phyloP scores from a whole-genome alignment of 2,888 invertebrate genomes.

The Cremastinae sp. region DNA sequence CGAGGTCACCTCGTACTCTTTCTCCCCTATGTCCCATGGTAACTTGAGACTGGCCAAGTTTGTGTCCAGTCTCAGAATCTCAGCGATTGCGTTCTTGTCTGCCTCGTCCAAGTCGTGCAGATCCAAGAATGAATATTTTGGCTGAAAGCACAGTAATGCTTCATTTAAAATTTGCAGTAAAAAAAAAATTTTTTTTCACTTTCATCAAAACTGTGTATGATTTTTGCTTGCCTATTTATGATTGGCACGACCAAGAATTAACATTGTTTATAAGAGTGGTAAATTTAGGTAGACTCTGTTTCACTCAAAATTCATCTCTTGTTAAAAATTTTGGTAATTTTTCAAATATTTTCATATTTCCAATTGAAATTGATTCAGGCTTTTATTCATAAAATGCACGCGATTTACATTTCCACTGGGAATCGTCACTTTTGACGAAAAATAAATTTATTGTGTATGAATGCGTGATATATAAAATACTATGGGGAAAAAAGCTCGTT shows the following conservation, averaged over 20 bases:
- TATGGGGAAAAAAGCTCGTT: not conserved
- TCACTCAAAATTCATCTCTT: no score
- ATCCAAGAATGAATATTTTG: constrained; percentile 74
- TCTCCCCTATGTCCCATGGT: constrained; percentile 74
- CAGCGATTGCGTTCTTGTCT: constrained; percentile 68
- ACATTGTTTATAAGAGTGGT: no score
- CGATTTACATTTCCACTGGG: no score
- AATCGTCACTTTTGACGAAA: no score
- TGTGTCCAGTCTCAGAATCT: constrained; percentile 69
- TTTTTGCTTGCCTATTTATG: no score
- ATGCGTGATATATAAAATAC: not conserved
- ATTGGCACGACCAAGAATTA: no score
- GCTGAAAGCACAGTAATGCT: constrained; percentile 66
- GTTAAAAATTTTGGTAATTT: not conserved
- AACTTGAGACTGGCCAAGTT: constrained; percentile 69
- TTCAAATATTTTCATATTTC: not conserved
- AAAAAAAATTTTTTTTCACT: not conserved
- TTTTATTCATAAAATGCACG: no score
- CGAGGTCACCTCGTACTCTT: constrained; percentile 62
- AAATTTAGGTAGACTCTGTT: no score
- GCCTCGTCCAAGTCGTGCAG: constrained; percentile 71
- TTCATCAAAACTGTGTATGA: constrained; percentile 7
- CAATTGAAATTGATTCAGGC: not conserved
- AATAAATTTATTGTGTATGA: no score
- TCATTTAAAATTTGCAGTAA: not conserved